A percentile compares a stretch with the other conserved stretches of the same genome.
Conservation (phyloP, 2,113 vertebrate genomes). For the Aldabrachelys gigantea region DNA sequence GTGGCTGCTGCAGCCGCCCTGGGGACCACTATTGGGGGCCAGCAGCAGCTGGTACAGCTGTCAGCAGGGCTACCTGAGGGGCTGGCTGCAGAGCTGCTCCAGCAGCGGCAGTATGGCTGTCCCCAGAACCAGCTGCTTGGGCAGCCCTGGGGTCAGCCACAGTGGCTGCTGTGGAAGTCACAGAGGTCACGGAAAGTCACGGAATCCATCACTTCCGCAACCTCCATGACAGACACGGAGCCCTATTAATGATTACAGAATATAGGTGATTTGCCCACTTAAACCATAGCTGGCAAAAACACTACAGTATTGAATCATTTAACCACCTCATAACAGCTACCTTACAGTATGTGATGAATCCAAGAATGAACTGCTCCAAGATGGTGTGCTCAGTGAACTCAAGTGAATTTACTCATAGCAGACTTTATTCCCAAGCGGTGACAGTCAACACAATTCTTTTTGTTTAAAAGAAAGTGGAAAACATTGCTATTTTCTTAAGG, state of each 20-base stretch:
- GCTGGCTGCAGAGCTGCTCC: too few species aligned
- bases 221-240: too few species aligned
- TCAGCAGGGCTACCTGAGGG: too few species aligned
- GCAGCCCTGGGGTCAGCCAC: too few species aligned
- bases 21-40: too few species aligned
- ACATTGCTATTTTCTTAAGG: background rate
- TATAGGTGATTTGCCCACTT: background rate
- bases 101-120: too few species aligned
- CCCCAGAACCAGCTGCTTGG: too few species aligned
- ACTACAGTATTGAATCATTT: background rate
- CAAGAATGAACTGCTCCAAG: background rate
- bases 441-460: background rate
- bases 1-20: too few species aligned
- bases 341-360: background rate
- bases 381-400: background rate
- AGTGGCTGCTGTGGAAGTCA: too few species aligned
- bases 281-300: background rate
- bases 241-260: background rate
- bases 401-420: background rate
- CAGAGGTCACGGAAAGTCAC: too few species aligned
- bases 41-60: too few species aligned
- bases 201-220: too few species aligned
- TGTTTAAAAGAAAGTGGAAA: background rate
- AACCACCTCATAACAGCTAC: background rate
- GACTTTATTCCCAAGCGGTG: background rate